These are phyloP conservation scores for Microcebus griseorufus DNA, from an alignment of 2,113 vertebrate genomes.

Conservation along the genomic window DNA sequence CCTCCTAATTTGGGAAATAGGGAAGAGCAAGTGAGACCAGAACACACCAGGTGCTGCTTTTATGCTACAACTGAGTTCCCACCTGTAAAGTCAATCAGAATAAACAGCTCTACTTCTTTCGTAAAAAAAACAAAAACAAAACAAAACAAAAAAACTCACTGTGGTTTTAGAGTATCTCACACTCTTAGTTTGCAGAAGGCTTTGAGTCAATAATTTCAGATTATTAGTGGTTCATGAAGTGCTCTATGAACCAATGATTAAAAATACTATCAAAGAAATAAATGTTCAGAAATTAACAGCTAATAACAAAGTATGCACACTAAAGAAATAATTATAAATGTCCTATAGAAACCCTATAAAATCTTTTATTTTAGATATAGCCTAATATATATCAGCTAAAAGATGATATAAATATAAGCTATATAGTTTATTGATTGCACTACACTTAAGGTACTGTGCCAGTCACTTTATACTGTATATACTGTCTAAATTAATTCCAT, in stretches of 20 bases:
- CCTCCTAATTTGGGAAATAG: not conserved
- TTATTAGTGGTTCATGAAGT: not conserved
- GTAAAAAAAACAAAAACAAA: not conserved
- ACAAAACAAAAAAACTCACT: not conserved
- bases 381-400: not conserved
- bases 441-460: not conserved
- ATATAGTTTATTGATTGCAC: not conserved
- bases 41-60: not conserved
- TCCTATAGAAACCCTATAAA: not conserved
- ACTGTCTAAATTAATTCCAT: not conserved
- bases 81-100: slow-evolving; percentile 11
- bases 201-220: not conserved
- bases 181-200: not conserved
- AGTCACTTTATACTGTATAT: not conserved
- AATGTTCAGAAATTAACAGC: not conserved
- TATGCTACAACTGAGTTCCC: not conserved
- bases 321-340: slow-evolving; percentile 10
- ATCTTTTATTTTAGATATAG: not conserved
- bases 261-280: slow-evolving; percentile 43
- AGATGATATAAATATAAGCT: not conserved
- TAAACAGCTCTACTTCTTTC: not conserved
- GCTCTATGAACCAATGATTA: not conserved
- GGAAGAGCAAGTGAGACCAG: not conserved
- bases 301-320: not conserved
- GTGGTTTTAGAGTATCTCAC: not conserved